Evolutionary conservation across 2,113 vertebrate species (phyloP).

Genomic region (Protobothrops mucrosquamatus): DNA sequence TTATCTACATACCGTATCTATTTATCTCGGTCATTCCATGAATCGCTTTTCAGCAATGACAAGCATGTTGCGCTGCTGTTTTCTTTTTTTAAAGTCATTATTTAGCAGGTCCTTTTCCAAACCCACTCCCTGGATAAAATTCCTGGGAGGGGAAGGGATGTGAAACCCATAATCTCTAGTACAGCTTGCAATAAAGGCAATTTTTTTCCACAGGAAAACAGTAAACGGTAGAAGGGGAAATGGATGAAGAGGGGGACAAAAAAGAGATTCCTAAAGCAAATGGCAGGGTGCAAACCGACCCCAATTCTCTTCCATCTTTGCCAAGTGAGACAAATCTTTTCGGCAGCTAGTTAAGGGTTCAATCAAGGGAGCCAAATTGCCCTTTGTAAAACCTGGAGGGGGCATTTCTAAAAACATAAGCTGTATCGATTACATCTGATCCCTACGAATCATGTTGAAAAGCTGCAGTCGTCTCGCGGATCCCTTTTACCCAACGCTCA

Average conservation of each 20-base stretch:
- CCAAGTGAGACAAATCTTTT: slow-evolving; percentile 45
- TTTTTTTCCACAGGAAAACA: slow-evolving; percentile 49
- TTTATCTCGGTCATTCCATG: background rate
- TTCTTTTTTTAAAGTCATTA: background rate
- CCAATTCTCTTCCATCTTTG: slow-evolving; percentile 28
- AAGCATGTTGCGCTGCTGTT: slow-evolving; percentile 26
- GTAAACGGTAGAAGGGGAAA: background rate
- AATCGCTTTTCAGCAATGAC: slow-evolving; percentile 45
- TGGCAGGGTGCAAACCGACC: slow-evolving; percentile 31
- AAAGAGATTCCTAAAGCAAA: slow-evolving; percentile 50
- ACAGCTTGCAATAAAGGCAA: slow-evolving; percentile 47
- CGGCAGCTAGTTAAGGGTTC: slow-evolving; percentile 51
- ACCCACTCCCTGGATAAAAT: slow-evolving; percentile 39
- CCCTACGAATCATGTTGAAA: background rate
- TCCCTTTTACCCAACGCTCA: background rate
- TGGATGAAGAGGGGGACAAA: background rate
- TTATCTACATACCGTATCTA: background rate
- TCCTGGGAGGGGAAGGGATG: slow-evolving; percentile 6
- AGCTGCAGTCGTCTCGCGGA: background rate
- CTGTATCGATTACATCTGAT: background rate
- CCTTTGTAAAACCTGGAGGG: slow-evolving; percentile 17
- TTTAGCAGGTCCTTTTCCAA: slow-evolving; percentile 36
- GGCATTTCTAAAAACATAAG: slow-evolving; percentile 16
- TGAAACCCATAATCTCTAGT: slow-evolving; percentile 26
- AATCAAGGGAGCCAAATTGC: slow-evolving; percentile 26